Base-by-base conservation (phyloP, 2,888 invertebrate genomes). In the Blastobasis lacticolella region DNA sequence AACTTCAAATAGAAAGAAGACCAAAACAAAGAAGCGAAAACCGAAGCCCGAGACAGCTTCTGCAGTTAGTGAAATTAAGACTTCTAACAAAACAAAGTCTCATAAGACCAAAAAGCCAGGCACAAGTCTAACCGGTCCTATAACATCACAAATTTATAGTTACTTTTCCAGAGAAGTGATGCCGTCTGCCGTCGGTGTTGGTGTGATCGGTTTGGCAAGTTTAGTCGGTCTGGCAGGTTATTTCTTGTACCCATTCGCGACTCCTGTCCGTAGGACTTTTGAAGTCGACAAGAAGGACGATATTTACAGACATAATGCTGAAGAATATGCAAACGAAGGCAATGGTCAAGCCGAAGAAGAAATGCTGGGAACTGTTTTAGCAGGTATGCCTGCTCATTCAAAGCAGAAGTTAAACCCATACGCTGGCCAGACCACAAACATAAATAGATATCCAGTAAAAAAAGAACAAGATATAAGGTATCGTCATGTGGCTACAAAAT, bases 101-200 rank as follows among this genome's bases (percentile, higher is more conserved):
- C 73, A 72, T 23, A 83, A 84, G 58, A 78, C 74, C 53, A 83
- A 86, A 46, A 81, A 86, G 55, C 88, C 86, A 10, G 83, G 85
- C 45, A 90, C 61, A 9, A 58, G 58, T 42, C 61, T 63, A 42
- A 72, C 75, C 47, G 78, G 93, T 51, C 92, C 93, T 1, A 89
- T 94, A 0, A 90, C 92, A 7, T 92, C 94, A 0, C 92, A 94
- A 71, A 91, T 94, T 37, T 94, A 94, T 66, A 94, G 93, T 64
- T 94, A 93, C 64, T 78, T 94, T 44, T 93, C 94, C 4, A 88
- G 94, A 61, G 94, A 94, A 83, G 92, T 94, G 0, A 94, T 94
- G 92, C 94, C 94, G 0, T 93, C 93, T 38, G 93, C 93, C 38
- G 93, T 94, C 23, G 94, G 94, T 0, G 92, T 94, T 0, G 94